phyloP scores from a whole-genome alignment of 2,113 vertebrate species.

The Calonectris borealis region DNA sequence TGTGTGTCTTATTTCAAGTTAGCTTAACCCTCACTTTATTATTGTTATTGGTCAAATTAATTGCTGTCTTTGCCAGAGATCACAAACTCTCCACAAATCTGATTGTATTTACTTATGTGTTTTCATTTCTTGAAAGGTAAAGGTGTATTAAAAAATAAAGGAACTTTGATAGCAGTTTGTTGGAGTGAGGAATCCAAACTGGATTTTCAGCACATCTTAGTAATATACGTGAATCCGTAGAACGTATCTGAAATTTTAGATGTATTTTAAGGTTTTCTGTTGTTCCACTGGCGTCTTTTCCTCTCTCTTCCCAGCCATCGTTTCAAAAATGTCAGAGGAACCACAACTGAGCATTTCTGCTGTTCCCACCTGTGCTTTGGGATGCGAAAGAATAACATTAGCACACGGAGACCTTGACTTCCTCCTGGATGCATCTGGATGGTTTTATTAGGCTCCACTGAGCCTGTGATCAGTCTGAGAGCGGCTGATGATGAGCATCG shows the following conservation, averaged over 20 bases:
- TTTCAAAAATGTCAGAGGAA: not conserved
- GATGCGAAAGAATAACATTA: not conserved
- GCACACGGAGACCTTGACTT: not conserved
- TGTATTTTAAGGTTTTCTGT: not conserved
- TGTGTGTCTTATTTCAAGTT: not conserved
- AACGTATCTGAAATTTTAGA: not conserved
- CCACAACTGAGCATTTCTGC: not conserved
- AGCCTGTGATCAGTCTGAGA: not conserved
- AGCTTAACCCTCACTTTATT: not conserved
- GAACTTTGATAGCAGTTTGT: not conserved
- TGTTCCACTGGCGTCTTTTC: not conserved
- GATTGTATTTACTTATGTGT: not conserved
- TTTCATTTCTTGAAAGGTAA: not conserved
- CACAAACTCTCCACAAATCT: not conserved
- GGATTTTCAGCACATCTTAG: not conserved
- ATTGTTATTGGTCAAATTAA: not conserved
- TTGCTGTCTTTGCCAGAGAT: not conserved
- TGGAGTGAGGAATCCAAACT: not conserved
- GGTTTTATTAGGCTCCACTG: not conserved
- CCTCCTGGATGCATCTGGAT: not conserved
- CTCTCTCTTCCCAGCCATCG: not conserved
- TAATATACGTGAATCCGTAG: rapidly evolving
- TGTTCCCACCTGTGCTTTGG: not conserved
- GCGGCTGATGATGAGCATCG: not conserved
- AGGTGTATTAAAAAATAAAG: not conserved